These are phyloP conservation scores for Clepsis dumicolana DNA, from an alignment of 2,888 invertebrate species.

Conservation along the genomic window DNA sequence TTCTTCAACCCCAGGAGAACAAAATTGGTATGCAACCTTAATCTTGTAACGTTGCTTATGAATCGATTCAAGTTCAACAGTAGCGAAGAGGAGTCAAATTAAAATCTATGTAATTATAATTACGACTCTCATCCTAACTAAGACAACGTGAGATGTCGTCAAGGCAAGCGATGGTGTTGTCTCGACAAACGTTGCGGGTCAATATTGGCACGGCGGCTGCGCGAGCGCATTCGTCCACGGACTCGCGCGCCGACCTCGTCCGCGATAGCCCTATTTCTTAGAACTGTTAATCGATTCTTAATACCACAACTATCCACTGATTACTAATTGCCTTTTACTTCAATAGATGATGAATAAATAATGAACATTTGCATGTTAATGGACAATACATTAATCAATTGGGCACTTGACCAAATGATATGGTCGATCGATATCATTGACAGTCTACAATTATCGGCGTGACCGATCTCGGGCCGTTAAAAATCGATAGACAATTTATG, in stretches of 20 bases:
- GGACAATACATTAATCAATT: slow-evolving; percentile 4
- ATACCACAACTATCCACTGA: slow-evolving; percentile 18
- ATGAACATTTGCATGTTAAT: not conserved
- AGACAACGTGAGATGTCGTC: not conserved
- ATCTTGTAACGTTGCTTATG: not conserved
- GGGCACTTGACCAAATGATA: slow-evolving; percentile 13
- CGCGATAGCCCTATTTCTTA: not conserved
- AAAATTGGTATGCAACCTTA: not conserved
- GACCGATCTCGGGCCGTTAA: slow-evolving; percentile 4
- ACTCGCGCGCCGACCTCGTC: not conserved
- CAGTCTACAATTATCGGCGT: not conserved
- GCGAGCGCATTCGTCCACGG: slow-evolving; percentile 9
- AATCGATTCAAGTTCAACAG: too few relatives aligned
- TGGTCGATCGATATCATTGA: slow-evolving; percentile 1
- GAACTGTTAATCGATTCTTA: slow-evolving; percentile 22
- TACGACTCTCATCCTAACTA: not conserved
- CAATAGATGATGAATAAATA: slow-evolving; percentile 4
- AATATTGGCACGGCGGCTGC: slow-evolving; percentile 26
- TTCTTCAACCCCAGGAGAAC: not conserved
- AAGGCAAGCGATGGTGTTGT: not conserved
- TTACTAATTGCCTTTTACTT: not conserved
- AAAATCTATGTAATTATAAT: not conserved
- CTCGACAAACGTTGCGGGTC: not conserved
- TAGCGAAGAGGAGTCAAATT: not conserved
- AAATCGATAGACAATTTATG: not conserved